Evolutionary conservation across 2,888 invertebrate genomes (phyloP).

Genomic region (Xylocampa areola): DNA sequence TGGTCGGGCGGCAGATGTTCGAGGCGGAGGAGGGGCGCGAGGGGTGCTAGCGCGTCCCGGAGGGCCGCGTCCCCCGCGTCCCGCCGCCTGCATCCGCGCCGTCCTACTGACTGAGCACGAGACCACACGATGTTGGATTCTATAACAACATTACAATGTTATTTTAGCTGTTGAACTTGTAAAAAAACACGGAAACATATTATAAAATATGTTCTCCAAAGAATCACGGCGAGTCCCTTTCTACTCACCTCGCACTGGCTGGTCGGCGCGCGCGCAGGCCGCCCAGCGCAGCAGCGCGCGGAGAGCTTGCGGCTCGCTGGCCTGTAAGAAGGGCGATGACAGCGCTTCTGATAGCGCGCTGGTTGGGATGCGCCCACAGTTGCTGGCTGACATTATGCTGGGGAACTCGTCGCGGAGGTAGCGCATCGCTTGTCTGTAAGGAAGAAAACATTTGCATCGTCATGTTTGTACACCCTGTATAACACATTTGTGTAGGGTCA

Average conservation of each 20-base stretch:
- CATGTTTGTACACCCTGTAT: too few species aligned
- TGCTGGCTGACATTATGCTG: constrained; percentile 93
- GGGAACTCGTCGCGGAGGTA: constrained; percentile 98
- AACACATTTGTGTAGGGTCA: too few species aligned
- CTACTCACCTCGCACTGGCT: constrained; percentile 26
- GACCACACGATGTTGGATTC: constrained; percentile 92
- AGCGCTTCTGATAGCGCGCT: constrained; percentile 93
- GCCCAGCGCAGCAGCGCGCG: constrained; percentile 88
- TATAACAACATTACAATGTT: not conserved
- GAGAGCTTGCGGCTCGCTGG: constrained; percentile 96
- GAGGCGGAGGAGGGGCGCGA: constrained; percentile 95
- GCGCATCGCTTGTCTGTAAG: constrained; percentile 94
- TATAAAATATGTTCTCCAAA: too few species aligned
- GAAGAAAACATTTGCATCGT: not conserved
- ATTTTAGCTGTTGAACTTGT: too few species aligned
- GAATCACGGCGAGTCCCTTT: too few species aligned
- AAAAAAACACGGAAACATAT: not conserved
- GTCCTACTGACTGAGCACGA: constrained; percentile 97
- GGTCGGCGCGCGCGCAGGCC: constrained; percentile 66
- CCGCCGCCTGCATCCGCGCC: constrained; percentile 95
- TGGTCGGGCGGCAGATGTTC: constrained; percentile 97
- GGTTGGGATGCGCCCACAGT: constrained; percentile 92
- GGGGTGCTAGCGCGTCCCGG: constrained; percentile 95
- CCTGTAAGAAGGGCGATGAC: constrained; percentile 92
- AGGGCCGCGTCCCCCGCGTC: constrained; percentile 93